Conservation (phyloP, 2,888 invertebrate species). For the Dynastes maya region DNA sequence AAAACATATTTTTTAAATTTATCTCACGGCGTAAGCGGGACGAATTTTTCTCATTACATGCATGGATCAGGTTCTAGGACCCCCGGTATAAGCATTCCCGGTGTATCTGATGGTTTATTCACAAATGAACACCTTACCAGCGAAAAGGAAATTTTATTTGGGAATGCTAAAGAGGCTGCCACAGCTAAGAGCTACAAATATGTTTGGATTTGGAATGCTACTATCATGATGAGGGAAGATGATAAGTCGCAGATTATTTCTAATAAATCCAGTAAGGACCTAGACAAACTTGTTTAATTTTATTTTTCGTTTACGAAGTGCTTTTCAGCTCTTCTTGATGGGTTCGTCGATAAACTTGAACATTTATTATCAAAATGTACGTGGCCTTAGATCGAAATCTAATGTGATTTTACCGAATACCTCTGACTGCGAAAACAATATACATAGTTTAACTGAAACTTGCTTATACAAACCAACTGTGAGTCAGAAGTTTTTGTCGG, state of each 20-base stretch:
- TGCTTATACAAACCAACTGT: neutral
- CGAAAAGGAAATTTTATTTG: neutral
- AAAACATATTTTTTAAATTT: neutral
- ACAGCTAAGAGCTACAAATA: neutral
- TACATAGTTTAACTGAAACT: neutral
- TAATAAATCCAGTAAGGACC: neutral
- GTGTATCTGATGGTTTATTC: neutral
- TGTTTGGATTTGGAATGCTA: neutral
- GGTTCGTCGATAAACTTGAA: neutral
- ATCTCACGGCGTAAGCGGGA: neutral
- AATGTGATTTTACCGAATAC: neutral
- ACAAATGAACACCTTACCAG: neutral
- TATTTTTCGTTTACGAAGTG: neutral
- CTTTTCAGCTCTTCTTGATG: neutral
- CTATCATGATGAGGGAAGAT: neutral
- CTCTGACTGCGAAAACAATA: neutral
- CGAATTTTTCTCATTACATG: neutral
- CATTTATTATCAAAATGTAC: neutral
- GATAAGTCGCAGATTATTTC: neutral
- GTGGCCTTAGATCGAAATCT: constrained; percentile 1
- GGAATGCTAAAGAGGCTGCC: neutral
- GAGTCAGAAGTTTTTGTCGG: neutral
- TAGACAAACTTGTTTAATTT: neutral
- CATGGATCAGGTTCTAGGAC: neutral
- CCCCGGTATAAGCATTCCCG: neutral